Conservation (phyloP, 2,797 vertebrate genomes). For the Neosilurus mollespiculum region DNA sequence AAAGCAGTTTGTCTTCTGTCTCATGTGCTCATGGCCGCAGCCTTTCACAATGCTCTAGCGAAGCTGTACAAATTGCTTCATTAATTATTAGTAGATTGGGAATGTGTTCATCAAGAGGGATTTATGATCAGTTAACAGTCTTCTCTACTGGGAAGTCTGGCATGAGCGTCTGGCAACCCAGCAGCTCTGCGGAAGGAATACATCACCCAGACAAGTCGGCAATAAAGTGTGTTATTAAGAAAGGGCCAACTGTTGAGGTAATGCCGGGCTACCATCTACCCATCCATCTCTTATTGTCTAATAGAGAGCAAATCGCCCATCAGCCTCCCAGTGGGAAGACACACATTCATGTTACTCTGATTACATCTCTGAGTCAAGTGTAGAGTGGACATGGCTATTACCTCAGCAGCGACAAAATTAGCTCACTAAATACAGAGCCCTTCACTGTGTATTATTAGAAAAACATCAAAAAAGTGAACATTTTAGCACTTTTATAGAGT, state of each 20-base stretch:
- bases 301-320: constrained; percentile 69
- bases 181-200: constrained; percentile 42
- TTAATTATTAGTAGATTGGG: constrained; percentile 48
- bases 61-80: constrained; percentile 44
- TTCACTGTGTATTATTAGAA: constrained; percentile 23
- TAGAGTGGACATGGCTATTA: constrained; percentile 40
- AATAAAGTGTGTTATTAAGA: constrained; percentile 53
- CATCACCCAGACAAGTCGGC: constrained; percentile 45
- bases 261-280: constrained; percentile 30
- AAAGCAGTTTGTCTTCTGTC: constrained; percentile 38
- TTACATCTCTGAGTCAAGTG: constrained; percentile 33
- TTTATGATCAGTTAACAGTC: constrained; percentile 48
- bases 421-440: constrained; percentile 40
- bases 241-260: constrained; percentile 49
- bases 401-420: constrained; percentile 39
- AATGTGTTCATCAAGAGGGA: constrained; percentile 44
- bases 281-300: constrained; percentile 56
- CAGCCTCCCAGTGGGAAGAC: constrained; percentile 61
- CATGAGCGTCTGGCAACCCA: constrained; percentile 41
- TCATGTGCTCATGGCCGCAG: constrained; percentile 19
- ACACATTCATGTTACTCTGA: constrained; percentile 35
- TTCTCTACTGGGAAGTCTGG: constrained; percentile 39
- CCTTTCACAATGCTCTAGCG: constrained; percentile 24
- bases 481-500: neutral
- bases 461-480: constrained; percentile 29